Evolutionary conservation across 1,140 invertebrate genomes (phyloP).

Genomic region (Elysia chlorotica): DNA sequence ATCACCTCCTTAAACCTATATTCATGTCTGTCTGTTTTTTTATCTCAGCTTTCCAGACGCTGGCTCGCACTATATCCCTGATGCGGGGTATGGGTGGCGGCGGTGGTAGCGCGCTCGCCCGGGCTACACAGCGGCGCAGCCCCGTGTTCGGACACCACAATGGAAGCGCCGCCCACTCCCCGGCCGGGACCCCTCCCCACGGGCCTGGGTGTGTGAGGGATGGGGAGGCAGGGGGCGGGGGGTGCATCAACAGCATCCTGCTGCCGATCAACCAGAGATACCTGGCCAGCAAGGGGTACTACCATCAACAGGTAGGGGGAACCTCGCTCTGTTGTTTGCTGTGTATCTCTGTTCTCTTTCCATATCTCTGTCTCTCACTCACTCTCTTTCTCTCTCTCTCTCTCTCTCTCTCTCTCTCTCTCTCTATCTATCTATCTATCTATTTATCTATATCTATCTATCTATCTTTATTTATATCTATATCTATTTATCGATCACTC

Average conservation of each 20-base stretch:
- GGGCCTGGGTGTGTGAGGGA: too few relatives aligned
- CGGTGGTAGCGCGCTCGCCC: too few relatives aligned
- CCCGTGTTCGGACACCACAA: background rate
- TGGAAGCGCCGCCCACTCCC: slow-evolving; percentile 1
- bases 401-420: background rate
- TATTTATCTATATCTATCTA: background rate
- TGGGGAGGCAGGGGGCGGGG: too few relatives aligned
- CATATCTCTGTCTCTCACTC: background rate
- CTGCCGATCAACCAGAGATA: slow-evolving; percentile 8
- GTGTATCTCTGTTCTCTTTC: too few relatives aligned
- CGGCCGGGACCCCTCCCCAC: background rate
- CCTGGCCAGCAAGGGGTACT: slow-evolving; percentile 16
- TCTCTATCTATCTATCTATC: background rate
- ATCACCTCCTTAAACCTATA: too few relatives aligned
- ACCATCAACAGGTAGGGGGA: slow-evolving; percentile 6
- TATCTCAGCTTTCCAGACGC: background rate
- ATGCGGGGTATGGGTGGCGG: too few relatives aligned
- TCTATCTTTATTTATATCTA: slow-evolving; percentile 3
- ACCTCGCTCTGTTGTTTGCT: background rate
- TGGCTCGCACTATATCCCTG: slow-evolving; percentile 5
- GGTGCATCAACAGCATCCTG: slow-evolving; percentile 17
- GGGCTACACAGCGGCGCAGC: background rate
- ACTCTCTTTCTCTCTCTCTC: background rate
- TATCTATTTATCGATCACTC: background rate
- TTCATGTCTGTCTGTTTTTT: too few relatives aligned